Conservation (phyloP, 2,113 vertebrate species). For the Nematolebias whitei region DNA sequence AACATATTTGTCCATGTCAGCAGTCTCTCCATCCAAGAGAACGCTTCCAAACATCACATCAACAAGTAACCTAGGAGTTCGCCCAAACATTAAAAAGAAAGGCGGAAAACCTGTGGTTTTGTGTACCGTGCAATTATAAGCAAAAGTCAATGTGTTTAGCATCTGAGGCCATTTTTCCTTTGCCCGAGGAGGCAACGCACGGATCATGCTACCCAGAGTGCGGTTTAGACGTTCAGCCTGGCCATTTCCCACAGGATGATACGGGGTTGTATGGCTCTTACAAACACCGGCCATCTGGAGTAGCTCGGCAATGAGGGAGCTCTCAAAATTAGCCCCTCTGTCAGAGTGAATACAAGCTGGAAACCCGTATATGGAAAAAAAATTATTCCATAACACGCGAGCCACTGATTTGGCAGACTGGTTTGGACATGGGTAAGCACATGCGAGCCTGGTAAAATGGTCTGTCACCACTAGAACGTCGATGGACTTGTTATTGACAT, state of each 20-base stretch:
- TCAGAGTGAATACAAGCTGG: background rate
- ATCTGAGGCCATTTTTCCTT: background rate
- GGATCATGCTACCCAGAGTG: background rate
- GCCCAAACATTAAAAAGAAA: background rate
- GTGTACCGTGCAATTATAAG: background rate
- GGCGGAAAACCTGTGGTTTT: too few species aligned
- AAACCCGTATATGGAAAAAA: background rate
- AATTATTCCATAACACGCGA: background rate
- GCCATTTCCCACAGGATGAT: background rate
- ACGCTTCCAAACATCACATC: background rate
- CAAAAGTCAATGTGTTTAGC: background rate
- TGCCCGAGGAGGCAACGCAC: background rate
- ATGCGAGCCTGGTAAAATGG: background rate
- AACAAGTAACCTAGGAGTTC: background rate
- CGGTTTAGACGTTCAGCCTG: background rate
- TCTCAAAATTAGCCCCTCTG: background rate
- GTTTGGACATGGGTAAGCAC: background rate
- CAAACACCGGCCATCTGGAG: background rate
- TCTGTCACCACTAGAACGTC: background rate
- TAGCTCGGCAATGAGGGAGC: background rate
- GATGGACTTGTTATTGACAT: background rate
- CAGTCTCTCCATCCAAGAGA: background rate
- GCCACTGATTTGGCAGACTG: background rate
- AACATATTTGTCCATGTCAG: background rate
- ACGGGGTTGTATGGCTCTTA: background rate